A percentile compares a stretch with the other conserved stretches of the same genome.
These are phyloP conservation scores for Linyphia triangularis DNA, from an alignment of 2,888 invertebrate species.

Conservation along the genomic window DNA sequence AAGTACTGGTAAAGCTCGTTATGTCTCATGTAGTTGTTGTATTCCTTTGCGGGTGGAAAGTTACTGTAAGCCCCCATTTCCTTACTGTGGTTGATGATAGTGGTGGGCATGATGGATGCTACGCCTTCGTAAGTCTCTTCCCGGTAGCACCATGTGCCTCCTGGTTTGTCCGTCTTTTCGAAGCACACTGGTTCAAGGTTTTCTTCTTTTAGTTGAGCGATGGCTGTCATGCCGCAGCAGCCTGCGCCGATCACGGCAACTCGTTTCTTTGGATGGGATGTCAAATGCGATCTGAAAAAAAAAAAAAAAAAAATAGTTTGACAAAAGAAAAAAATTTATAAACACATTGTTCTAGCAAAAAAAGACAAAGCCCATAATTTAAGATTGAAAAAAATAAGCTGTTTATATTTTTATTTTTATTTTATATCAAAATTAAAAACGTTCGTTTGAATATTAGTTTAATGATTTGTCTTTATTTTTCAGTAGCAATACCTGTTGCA, in stretches of 20 bases:
- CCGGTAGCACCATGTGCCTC: slow-evolving; percentile 79
- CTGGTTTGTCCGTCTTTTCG: slow-evolving; percentile 78
- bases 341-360: too few species aligned
- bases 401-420: too few species aligned
- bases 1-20: slow-evolving; percentile 79
- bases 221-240: slow-evolving; percentile 79
- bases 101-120: slow-evolving; percentile 79
- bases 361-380: too few species aligned
- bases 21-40: slow-evolving; percentile 81
- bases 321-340: too few species aligned
- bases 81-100: slow-evolving; percentile 80
- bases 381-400: too few species aligned
- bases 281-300: neutral
- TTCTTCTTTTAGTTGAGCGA: slow-evolving; percentile 79
- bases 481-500: too few species aligned
- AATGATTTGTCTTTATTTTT: too few species aligned
- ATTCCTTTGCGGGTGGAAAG: slow-evolving; percentile 80
- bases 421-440: too few species aligned
- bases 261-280: slow-evolving; percentile 77
- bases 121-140: slow-evolving; percentile 74
- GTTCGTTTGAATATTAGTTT: too few species aligned
- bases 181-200: slow-evolving; percentile 79
- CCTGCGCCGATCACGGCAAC: slow-evolving; percentile 79
- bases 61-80: slow-evolving; percentile 80
- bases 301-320: too few species aligned